Evolutionary conservation across 2,797 vertebrate species (phyloP).

Genomic region (Pseudochromis fuscus): DNA sequence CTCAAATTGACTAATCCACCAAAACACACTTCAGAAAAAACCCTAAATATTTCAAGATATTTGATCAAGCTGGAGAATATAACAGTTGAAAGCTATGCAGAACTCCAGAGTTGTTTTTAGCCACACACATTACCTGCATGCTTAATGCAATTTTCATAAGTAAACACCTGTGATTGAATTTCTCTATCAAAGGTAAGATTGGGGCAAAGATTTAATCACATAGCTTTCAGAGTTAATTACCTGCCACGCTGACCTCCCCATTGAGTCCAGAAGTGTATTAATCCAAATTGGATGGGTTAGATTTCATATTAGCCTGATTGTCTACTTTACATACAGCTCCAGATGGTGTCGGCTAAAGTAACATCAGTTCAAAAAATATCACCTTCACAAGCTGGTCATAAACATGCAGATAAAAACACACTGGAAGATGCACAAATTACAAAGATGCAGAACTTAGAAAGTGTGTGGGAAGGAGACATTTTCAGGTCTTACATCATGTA

Average conservation of each 20-base stretch:
- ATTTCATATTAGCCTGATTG: constrained; percentile 57
- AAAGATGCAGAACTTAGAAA: neutral
- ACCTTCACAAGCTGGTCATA: constrained; percentile 24
- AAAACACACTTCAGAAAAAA: neutral
- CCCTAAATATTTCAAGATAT: neutral
- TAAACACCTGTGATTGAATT: constrained; percentile 77
- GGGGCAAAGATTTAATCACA: constrained; percentile 75
- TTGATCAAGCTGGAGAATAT: neutral
- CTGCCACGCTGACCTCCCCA: constrained; percentile 66
- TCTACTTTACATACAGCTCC: constrained; percentile 43
- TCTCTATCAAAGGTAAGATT: constrained; percentile 67
- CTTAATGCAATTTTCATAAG: constrained; percentile 68
- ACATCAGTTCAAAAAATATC: constrained; percentile 25
- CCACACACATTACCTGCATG: constrained; percentile 28
- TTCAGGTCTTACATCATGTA: neutral
- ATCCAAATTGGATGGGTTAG: constrained; percentile 63
- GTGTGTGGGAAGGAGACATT: neutral
- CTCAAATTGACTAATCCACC: constrained; percentile 12
- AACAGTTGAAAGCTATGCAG: neutral
- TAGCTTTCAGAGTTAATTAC: constrained; percentile 77
- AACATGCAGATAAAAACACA: constrained; percentile 1
- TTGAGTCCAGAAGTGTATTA: constrained; percentile 60
- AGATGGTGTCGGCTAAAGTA: constrained; percentile 45
- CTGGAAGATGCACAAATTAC: neutral
- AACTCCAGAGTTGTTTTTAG: constrained; percentile 17